Conservation (phyloP, 2,113 vertebrate genomes). For the Oenanthe melanoleuca region DNA sequence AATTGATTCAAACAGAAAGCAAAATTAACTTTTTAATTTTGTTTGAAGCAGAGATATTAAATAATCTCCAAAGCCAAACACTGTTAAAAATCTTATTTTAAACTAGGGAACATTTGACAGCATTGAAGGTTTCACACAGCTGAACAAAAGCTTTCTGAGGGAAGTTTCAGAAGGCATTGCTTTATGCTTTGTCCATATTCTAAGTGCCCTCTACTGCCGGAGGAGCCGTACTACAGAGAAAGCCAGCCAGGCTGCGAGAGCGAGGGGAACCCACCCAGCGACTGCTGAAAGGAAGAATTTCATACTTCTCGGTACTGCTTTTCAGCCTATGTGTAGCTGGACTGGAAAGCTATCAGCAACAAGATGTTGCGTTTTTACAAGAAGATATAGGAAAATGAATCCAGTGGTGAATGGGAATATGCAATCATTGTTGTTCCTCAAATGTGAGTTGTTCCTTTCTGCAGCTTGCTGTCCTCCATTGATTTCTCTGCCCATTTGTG, state of each 20-base stretch:
- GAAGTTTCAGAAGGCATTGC: constrained; percentile 63
- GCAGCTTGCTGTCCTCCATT: neutral
- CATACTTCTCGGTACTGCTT: neutral
- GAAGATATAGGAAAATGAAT: neutral
- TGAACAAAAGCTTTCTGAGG: constrained; percentile 76
- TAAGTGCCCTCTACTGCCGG: constrained; percentile 83
- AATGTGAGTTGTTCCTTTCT: neutral
- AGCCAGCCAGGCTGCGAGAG: neutral
- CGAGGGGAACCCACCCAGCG: constrained; percentile 12
- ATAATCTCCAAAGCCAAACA: constrained; percentile 18
- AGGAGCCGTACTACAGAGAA: constrained; percentile 59
- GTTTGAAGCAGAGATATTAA: constrained; percentile 29
- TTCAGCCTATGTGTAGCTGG: neutral
- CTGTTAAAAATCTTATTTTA: constrained; percentile 48
- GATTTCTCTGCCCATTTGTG: neutral
- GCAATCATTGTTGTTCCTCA: neutral
- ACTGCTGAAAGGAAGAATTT: constrained; percentile 1
- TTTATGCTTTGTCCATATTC: constrained; percentile 78
- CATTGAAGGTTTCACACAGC: constrained; percentile 51
- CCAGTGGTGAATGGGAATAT: neutral
- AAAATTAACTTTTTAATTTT: constrained; percentile 29
- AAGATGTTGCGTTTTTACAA: neutral
- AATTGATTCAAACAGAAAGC: neutral
- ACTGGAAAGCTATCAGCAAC: neutral
- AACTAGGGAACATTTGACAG: constrained; percentile 18